Percentiles rank a stretch among this genome's conserved stretches.
phyloP scores from a whole-genome alignment of 2,888 invertebrate species.

The Ormia ochracea region DNA sequence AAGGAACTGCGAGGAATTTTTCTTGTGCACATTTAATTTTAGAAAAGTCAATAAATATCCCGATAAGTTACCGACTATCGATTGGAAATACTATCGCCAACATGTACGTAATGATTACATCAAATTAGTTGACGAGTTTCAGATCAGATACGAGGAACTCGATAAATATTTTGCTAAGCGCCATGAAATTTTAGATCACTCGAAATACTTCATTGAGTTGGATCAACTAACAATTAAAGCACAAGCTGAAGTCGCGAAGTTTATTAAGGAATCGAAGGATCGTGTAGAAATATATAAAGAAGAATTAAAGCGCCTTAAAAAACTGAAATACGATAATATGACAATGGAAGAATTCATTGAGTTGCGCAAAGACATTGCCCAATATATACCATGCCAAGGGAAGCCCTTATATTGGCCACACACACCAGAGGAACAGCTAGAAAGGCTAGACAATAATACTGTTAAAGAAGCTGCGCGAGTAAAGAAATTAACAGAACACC shows the following conservation, averaged over 20 bases:
- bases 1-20: neutral
- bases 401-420: constrained; percentile 53
- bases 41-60: constrained; percentile 77
- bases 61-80: constrained; percentile 85
- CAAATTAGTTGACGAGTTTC: constrained; percentile 89
- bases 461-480: neutral
- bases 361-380: constrained; percentile 28
- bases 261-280: constrained; percentile 66
- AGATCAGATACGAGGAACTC: constrained; percentile 82
- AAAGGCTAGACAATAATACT: neutral
- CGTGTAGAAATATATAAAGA: constrained; percentile 77
- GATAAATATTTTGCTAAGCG: constrained; percentile 66
- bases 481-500: neutral
- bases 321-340: constrained; percentile 87
- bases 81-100: constrained; percentile 88
- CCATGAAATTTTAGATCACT: constrained; percentile 67
- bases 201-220: constrained; percentile 76
- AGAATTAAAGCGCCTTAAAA: constrained; percentile 81
- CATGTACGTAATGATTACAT: constrained; percentile 80
- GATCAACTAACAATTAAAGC: constrained; percentile 82
- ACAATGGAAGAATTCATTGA: constrained; percentile 79
- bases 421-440: constrained; percentile 17
- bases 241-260: constrained; percentile 64
- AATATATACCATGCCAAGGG: constrained; percentile 36
- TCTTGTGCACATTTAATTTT: neutral